A percentile compares a stretch with the other conserved stretches of the same genome.
phyloP scores from a whole-genome alignment of 2,797 vertebrate genomes.

The Benthosema pterotum region DNA sequence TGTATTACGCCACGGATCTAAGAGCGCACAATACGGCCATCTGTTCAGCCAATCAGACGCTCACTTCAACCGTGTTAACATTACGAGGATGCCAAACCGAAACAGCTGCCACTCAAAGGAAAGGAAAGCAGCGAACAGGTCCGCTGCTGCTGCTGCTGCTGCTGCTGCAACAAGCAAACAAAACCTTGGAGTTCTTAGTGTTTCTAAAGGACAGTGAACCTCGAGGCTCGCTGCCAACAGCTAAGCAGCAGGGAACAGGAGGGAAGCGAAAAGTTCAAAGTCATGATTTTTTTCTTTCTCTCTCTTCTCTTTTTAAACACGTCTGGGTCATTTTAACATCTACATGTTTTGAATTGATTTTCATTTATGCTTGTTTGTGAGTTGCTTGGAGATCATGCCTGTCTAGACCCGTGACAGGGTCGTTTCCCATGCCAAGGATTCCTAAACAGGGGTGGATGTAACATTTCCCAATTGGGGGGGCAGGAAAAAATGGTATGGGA shows the following conservation, averaged over 20 bases:
- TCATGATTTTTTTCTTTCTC: not conserved
- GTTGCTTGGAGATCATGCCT: too few relatives aligned
- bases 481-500: too few relatives aligned
- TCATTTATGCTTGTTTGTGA: too few relatives aligned
- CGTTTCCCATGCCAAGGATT: too few relatives aligned
- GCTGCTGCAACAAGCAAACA: conserved; percentile 2
- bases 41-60: conserved; percentile 23
- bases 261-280: not conserved
- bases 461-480: too few relatives aligned
- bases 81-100: not conserved
- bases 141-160: not conserved
- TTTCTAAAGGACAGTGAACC: not conserved
- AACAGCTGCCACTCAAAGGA: conserved; percentile 2
- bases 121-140: not conserved
- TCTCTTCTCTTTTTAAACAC: too few relatives aligned
- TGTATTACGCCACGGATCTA: conserved; percentile 17
- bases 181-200: not conserved
- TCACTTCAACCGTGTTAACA: conserved; percentile 8
- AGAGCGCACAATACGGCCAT: conserved; percentile 23
- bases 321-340: too few relatives aligned
- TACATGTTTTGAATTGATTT: too few relatives aligned
- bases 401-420: too few relatives aligned
- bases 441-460: too few relatives aligned
- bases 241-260: too few relatives aligned
- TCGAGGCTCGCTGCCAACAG: not conserved